Conservation (phyloP, 1,140 invertebrate genomes). For the Solenopsis invicta region DNA sequence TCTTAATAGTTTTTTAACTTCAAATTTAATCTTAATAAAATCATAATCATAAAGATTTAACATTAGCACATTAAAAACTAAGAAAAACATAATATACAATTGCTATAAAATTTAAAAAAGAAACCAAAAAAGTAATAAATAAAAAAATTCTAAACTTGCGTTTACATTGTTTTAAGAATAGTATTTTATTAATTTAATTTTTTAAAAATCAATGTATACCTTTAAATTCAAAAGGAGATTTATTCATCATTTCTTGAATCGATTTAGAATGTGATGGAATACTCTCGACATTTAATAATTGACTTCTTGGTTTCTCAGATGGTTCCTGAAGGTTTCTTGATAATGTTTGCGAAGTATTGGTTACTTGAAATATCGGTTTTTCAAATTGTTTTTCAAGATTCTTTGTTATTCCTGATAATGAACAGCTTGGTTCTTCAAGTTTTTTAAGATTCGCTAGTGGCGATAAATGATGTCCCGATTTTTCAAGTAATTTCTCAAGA, state of each 20-base stretch:
- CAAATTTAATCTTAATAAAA: not conserved
- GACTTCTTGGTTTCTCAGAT: slow-evolving; percentile 63
- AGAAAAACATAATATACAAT: slow-evolving; percentile 13
- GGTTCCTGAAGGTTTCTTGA: slow-evolving; percentile 36
- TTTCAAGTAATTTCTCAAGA: not conserved
- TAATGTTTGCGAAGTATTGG: slow-evolving; percentile 74
- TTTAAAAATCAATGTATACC: not conserved
- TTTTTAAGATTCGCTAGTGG: no score
- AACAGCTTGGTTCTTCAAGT: no score
- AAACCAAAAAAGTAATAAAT: not conserved
- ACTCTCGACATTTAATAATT: slow-evolving; percentile 59
- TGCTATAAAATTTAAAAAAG: not conserved
- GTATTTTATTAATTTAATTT: slow-evolving; percentile 11
- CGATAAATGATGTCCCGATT: no score
- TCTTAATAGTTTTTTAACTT: not conserved
- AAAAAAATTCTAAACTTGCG: not conserved
- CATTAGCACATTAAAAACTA: not conserved
- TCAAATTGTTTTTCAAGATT: not conserved
- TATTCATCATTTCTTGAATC: not conserved
- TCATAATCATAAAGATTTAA: not conserved
- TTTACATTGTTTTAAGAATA: not conserved
- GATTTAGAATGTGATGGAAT: not conserved
- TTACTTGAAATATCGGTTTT: slow-evolving; percentile 72
- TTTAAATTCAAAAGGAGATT: not conserved
- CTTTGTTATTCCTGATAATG: not conserved